Conservation (phyloP, 2,113 vertebrate genomes). For the Puffinus mauretanicus region DNA sequence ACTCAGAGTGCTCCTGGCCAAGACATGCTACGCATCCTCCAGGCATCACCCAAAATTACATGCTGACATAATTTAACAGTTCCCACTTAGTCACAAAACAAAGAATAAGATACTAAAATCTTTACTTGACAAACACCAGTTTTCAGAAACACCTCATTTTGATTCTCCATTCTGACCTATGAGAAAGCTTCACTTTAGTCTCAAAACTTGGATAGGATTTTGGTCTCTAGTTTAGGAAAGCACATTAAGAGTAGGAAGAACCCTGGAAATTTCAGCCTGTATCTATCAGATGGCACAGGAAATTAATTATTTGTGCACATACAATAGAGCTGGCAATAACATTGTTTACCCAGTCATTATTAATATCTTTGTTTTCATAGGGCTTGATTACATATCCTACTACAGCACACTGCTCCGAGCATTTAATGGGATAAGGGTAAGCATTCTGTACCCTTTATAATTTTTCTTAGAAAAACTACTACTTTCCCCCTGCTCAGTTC, state of each 20-base stretch:
- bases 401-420: fast-evolving
- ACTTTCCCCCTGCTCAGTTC: background rate
- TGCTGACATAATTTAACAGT: fast-evolving
- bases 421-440: background rate
- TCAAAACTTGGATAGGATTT: background rate
- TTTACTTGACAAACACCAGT: background rate
- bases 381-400: background rate
- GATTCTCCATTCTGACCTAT: background rate
- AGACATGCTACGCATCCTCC: background rate
- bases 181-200: background rate
- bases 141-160: background rate
- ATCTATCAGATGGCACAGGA: background rate
- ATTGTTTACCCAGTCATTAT: background rate
- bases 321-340: background rate
- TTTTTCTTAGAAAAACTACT: background rate
- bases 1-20: too few relatives aligned
- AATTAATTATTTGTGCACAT: background rate
- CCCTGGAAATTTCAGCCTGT: background rate
- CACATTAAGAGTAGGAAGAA: background rate
- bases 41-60: background rate
- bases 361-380: background rate
- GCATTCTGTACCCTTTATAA: background rate
- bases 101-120: background rate
- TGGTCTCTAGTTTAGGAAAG: background rate
- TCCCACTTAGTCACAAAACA: background rate